Evolutionary conservation across 2,797 vertebrate genomes (phyloP).

Genomic region (Pipistrellus kuhlii): DNA sequence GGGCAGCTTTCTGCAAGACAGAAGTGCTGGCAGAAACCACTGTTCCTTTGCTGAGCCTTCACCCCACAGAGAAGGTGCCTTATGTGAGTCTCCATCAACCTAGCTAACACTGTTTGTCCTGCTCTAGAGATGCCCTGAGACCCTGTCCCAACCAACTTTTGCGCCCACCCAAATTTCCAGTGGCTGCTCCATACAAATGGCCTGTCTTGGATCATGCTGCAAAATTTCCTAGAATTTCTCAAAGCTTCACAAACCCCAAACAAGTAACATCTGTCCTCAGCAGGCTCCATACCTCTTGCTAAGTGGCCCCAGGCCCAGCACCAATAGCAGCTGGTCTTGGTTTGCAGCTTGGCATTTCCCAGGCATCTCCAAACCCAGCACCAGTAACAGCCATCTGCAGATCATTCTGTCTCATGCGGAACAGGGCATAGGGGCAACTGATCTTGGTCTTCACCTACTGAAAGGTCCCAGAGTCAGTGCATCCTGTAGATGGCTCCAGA

Average conservation of each 20-base stretch:
- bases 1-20: neutral
- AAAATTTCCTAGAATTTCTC: neutral
- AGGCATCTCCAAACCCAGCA: neutral
- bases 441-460: neutral
- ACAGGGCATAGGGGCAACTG: neutral
- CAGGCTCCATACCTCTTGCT: neutral
- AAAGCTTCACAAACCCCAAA: neutral
- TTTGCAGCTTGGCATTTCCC: neutral
- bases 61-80: neutral
- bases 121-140: neutral
- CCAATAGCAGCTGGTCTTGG: neutral
- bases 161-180: neutral
- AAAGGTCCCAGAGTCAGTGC: neutral
- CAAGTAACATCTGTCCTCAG: neutral
- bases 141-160: neutral
- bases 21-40: neutral
- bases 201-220: neutral
- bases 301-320: neutral
- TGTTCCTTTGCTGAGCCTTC: neutral
- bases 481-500: neutral
- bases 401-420: neutral
- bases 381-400: neutral
- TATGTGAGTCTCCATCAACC: neutral
- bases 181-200: neutral
- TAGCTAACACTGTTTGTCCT: neutral